These are phyloP conservation scores for Puntigrus tetrazona DNA, from an alignment of 2,113 vertebrate genomes.

Conservation along the genomic window DNA sequence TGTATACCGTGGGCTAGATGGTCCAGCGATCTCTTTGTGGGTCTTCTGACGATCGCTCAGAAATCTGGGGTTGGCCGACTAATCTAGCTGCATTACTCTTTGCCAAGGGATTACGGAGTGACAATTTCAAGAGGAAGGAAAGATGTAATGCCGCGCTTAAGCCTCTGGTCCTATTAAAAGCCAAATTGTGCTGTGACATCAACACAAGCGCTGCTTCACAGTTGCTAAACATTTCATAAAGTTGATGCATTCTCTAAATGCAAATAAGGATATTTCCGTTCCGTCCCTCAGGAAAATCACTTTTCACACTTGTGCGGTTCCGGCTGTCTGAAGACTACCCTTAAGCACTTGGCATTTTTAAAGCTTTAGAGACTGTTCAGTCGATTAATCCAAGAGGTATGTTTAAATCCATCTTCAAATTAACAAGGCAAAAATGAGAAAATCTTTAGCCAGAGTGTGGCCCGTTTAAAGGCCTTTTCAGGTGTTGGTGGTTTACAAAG, in stretches of 20 bases:
- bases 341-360: conserved; percentile 41
- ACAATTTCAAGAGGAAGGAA: conserved; percentile 60
- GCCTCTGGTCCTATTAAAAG: conserved; percentile 58
- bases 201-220: conserved; percentile 50
- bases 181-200: conserved; percentile 55
- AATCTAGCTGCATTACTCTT: conserved; percentile 58
- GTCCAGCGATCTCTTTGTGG: conserved; percentile 17
- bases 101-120: conserved; percentile 62
- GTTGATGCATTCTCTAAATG: conserved; percentile 62
- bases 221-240: conserved; percentile 61
- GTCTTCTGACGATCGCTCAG: conserved; percentile 46
- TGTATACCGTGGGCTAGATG: neutral
- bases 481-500: conserved; percentile 60
- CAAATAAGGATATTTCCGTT: conserved; percentile 57
- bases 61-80: conserved; percentile 54
- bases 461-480: conserved; percentile 50
- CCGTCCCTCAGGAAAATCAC: conserved; percentile 58
- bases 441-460: conserved; percentile 32
- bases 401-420: conserved; percentile 57
- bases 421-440: conserved; percentile 56
- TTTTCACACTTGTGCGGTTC: conserved; percentile 58
- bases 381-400: conserved; percentile 57
- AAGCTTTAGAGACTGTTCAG: conserved; percentile 45
- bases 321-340: conserved; percentile 42
- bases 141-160: conserved; percentile 57